Conservation (phyloP, 2,888 invertebrate genomes). For the Hybos culiciformis region DNA sequence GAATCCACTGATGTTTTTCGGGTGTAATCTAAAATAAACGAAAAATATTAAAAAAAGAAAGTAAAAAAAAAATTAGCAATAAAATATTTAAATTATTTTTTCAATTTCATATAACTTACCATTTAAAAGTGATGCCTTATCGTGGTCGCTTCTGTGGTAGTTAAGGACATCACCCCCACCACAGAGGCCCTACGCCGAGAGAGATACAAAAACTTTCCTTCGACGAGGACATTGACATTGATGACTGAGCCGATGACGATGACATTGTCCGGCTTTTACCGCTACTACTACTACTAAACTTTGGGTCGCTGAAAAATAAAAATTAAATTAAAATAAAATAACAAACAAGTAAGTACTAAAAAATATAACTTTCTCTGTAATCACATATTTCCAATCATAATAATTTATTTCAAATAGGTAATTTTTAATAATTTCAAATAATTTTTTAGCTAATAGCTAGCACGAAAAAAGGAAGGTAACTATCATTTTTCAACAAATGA, state of each 20-base stretch:
- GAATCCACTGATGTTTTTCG: constrained; percentile 36
- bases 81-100: background rate
- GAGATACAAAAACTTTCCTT: constrained; percentile 66
- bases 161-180: constrained; percentile 98
- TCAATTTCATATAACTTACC: constrained; percentile 19
- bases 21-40: constrained; percentile 28
- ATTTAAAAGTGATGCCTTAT: constrained; percentile 38
- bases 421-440: too few species aligned
- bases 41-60: constrained; percentile 2
- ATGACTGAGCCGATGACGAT: constrained; percentile 48
- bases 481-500: too few species aligned
- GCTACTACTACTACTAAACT: constrained; percentile 32
- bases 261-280: constrained; percentile 33
- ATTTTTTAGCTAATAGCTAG: too few species aligned
- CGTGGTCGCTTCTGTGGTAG: constrained; percentile 39
- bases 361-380: background rate
- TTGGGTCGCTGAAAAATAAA: constrained; percentile 32
- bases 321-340: constrained; percentile 10
- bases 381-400: background rate
- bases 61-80: background rate
- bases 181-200: constrained; percentile 99
- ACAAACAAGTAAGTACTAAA: constrained; percentile 3
- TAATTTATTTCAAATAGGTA: too few species aligned
- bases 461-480: too few species aligned
- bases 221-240: too few species aligned